phyloP scores from a whole-genome alignment of 2,888 invertebrate genomes.

The Coleophora flavipennella region DNA sequence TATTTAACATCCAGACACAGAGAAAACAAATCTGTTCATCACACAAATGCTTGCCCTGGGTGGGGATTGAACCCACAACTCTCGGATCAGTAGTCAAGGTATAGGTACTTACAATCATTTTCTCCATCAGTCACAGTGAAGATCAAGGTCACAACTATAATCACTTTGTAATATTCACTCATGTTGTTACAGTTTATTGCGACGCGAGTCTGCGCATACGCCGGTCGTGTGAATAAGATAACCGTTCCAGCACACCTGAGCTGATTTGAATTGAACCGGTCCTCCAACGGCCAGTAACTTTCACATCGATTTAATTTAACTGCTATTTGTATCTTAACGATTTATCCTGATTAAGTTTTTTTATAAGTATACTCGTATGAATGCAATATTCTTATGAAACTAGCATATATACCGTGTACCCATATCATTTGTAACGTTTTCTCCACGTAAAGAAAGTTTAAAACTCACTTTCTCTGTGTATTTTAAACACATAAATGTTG shows the following conservation, averaged over 20 bases:
- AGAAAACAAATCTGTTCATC: too few species aligned
- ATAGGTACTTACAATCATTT: conserved; percentile 14
- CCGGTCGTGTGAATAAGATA: conserved; percentile 41
- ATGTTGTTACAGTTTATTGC: conserved; percentile 21
- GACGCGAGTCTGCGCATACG: conserved; percentile 36
- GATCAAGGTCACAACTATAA: conserved; percentile 17
- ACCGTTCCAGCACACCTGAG: conserved; percentile 46
- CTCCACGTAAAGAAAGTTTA: too few species aligned
- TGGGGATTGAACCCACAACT: too few species aligned
- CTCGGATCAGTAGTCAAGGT: not conserved
- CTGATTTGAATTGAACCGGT: conserved; percentile 53
- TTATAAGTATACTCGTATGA: too few species aligned
- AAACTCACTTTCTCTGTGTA: too few species aligned
- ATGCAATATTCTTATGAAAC: too few species aligned
- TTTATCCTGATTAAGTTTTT: too few species aligned
- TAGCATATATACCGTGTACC: too few species aligned
- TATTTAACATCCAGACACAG: too few species aligned
- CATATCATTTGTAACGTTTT: too few species aligned
- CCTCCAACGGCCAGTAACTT: conserved; percentile 49
- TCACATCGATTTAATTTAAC: conserved; percentile 29
- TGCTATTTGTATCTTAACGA: not conserved
- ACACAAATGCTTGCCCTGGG: too few species aligned
- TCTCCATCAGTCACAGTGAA: conserved; percentile 12
- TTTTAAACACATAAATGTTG: too few species aligned
- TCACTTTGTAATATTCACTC: conserved; percentile 13